Evolutionary conservation across 2,113 vertebrate species (phyloP), one percentile per base, ranked within the genome.

Genomic region (Oplegnathus fasciatus): DNA sequence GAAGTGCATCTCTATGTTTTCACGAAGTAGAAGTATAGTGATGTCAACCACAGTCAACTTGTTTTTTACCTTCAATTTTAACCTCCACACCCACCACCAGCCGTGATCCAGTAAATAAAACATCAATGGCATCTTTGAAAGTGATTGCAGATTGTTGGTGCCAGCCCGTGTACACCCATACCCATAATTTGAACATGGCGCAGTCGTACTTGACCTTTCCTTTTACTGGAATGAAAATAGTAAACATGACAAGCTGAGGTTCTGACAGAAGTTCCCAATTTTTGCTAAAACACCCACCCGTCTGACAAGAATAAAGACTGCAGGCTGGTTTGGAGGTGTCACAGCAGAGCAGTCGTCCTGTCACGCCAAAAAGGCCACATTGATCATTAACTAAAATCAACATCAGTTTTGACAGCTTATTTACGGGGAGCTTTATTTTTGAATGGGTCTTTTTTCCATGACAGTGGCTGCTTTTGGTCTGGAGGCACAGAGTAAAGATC

Each of bases 331-430:
- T 30, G 13, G 44, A n/a, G 57, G 58, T 66, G 77, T 86, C 83
- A 80, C 80, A 80, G 72, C 82, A 34, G 73, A 77, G 77, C 28
- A 64, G 32, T 34, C 9, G 69, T 57, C 69, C 55, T 74, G 68
- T 84, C 81, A 80, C 67, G 54, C 68, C 76, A 82, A 64, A 84
- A 84, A 84, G 71, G 67, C 79, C 78, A 87, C 52, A 78, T 82
- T 44, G 86, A 60, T 84, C 83, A 84, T 84, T 86, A 84, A 78
- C 28, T 58, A 72, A 87, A 84, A 85, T 87, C 75, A 87, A 14
- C 83, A 83, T 86, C 83, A 86, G 24, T 54, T 80, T 40, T 89
- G 88, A 86, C 81, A 69, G 68, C 84, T 83, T 85, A 48, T 89
- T 86, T 86, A 57, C 0, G 1, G 34, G 48, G 65, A 66, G 58